phyloP scores from a whole-genome alignment of 2,113 vertebrate genomes.

The Ameiurus melas region DNA sequence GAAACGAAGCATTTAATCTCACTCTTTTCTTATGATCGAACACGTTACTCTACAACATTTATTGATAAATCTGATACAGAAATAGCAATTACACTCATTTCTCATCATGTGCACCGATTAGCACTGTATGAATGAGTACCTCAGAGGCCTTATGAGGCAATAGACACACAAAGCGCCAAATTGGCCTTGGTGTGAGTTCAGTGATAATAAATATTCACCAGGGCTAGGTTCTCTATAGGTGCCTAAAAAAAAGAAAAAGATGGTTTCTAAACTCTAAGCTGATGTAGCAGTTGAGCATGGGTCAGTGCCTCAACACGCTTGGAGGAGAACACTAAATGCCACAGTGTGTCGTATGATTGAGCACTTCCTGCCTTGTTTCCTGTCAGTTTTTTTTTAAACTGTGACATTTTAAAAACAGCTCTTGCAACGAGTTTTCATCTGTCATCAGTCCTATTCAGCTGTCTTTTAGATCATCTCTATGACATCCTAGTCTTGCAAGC shows the following conservation, averaged over 20 bases:
- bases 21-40: constrained; percentile 38
- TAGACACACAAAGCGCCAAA: not conserved
- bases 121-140: not conserved
- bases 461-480: not conserved
- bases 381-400: not conserved
- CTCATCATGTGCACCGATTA: not conserved
- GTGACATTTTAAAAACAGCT: constrained; percentile 19
- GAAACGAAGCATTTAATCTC: constrained; percentile 51
- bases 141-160: not conserved
- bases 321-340: constrained; percentile 22
- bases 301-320: constrained; percentile 10
- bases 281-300: not conserved
- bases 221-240: not conserved
- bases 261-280: not conserved
- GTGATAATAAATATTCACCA: not conserved
- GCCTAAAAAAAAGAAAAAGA: not conserved
- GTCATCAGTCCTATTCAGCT: not conserved
- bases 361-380: not conserved
- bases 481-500: not conserved
- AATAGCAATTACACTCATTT: constrained; percentile 17
- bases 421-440: not conserved
- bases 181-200: not conserved
- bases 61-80: constrained; percentile 24
- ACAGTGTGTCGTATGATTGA: not conserved
- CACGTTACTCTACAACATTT: constrained; percentile 29